Conservation (phyloP, 2,888 invertebrate genomes). For the Meta bourneti region DNA sequence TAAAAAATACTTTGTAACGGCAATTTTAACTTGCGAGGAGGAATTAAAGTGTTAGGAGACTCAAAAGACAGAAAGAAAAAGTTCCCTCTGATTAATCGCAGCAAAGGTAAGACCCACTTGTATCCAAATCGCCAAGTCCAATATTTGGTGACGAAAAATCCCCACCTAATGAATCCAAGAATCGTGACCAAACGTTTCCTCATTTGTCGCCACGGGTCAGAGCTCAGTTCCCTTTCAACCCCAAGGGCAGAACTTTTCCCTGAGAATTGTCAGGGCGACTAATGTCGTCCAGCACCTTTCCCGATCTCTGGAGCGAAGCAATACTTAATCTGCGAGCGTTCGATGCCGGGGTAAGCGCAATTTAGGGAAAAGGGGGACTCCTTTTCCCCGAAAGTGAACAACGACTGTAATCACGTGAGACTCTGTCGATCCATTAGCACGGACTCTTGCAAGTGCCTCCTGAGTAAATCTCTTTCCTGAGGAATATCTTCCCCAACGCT, state of each 20-base stretch:
- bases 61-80: background rate
- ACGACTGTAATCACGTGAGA: constrained; percentile 4
- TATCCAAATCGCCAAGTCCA: background rate
- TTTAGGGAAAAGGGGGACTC: background rate
- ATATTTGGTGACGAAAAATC: background rate
- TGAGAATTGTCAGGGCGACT: too few species aligned
- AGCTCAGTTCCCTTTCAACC: background rate
- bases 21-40: too few species aligned
- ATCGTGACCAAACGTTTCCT: background rate
- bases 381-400: background rate
- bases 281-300: background rate
- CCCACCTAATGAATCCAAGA: background rate
- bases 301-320: background rate
- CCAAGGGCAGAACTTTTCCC: background rate
- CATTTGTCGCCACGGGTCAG: background rate
- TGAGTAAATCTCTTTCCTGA: background rate
- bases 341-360: constrained; percentile 17
- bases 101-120: background rate
- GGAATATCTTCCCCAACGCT: background rate
- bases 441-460: constrained; percentile 5
- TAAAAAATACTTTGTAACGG: too few species aligned
- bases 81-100: background rate
- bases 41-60: too few species aligned
- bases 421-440: constrained; percentile 20
- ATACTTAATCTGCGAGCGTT: constrained; percentile 22